A percentile compares a stretch with the other conserved stretches of the same genome.
These are phyloP conservation scores for Ciconia nigra DNA, from an alignment of 2,797 vertebrate species.

Conservation along the genomic window DNA sequence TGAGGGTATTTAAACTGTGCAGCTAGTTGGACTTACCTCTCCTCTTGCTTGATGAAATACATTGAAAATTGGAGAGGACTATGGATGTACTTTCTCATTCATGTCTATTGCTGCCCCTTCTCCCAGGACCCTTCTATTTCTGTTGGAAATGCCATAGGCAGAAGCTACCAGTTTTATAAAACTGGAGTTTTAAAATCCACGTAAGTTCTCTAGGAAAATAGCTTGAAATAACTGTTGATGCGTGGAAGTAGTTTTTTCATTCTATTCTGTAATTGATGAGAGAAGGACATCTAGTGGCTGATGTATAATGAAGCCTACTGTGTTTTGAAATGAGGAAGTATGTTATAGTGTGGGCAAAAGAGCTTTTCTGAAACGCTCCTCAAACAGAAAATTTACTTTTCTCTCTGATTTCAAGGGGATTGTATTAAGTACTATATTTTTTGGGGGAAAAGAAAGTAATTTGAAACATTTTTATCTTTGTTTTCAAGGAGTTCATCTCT, in stretches of 20 bases:
- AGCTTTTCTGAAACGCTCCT: background rate
- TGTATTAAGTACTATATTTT: background rate
- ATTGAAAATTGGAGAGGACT: background rate
- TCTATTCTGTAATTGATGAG: background rate
- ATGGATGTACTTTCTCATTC: background rate
- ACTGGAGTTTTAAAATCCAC: background rate
- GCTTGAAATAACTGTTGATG: background rate
- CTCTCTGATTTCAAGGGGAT: background rate
- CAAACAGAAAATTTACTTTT: background rate
- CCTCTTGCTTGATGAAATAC: background rate
- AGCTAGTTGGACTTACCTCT: background rate
- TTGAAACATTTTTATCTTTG: background rate
- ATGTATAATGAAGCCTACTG: background rate
- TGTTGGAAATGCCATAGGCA: background rate
- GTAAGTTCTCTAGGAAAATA: background rate
- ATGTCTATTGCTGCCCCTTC: background rate
- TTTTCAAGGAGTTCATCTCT: constrained; percentile 86
- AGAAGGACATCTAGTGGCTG: constrained; percentile 74
- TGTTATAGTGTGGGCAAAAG: background rate
- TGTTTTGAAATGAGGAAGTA: background rate
- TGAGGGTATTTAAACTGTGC: background rate
- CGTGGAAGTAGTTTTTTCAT: background rate
- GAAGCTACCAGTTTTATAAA: background rate
- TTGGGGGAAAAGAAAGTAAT: background rate
- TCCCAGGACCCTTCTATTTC: background rate